Percentiles rank a stretch among this genome's conserved stretches.
Conservation (phyloP, 2,797 vertebrate species). For the Spinus pinus region DNA sequence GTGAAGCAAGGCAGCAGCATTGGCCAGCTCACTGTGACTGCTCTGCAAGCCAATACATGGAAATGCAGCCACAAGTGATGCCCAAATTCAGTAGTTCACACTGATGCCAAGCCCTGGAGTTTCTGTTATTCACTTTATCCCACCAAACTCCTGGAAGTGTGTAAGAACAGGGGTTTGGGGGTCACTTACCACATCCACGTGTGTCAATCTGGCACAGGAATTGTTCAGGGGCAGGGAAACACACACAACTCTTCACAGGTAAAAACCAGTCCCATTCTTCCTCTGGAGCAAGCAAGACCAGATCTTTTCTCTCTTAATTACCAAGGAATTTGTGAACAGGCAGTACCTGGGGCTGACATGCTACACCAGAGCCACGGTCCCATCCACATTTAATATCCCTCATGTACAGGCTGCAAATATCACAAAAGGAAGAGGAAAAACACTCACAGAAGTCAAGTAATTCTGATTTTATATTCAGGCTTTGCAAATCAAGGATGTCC, state of each 20-base stretch:
- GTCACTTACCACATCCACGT: not conserved
- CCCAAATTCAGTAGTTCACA: not conserved
- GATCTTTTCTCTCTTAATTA: not conserved
- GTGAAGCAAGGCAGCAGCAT: not conserved
- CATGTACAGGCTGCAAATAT: not conserved
- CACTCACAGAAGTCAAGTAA: slow-evolving; percentile 50
- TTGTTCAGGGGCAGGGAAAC: not conserved
- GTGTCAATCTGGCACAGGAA: not conserved
- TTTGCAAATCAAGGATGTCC: slow-evolving; percentile 54
- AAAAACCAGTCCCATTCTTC: not conserved
- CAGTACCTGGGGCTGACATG: not conserved
- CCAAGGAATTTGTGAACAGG: not conserved
- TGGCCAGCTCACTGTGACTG: not conserved
- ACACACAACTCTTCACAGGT: not conserved
- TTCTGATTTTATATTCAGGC: slow-evolving; percentile 67
- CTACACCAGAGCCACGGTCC: not conserved
- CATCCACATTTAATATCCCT: not conserved
- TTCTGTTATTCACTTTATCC: not conserved
- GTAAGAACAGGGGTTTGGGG: fast-evolving
- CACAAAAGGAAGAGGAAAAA: slow-evolving; percentile 60
- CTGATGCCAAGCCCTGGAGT: not conserved
- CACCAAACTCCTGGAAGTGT: not conserved
- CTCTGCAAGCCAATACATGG: not conserved
- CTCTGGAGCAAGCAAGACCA: not conserved
- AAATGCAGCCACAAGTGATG: fast-evolving